These are phyloP conservation scores for Varanus komodoensis DNA, from an alignment of 2,113 vertebrate species.

Conservation along the genomic window DNA sequence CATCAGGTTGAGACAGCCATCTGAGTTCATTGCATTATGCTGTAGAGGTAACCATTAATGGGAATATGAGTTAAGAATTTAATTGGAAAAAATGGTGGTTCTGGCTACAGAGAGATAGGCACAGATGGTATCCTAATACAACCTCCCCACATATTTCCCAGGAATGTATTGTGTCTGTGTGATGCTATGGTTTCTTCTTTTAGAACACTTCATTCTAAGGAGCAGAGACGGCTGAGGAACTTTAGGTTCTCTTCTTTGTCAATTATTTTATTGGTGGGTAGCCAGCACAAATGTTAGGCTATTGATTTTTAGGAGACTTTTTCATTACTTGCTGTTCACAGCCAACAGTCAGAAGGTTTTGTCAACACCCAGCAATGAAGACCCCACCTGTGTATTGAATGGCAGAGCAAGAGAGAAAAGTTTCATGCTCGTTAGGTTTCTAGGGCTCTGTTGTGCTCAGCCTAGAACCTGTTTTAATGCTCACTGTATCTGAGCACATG, in stretches of 20 bases:
- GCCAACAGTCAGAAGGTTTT: not conserved
- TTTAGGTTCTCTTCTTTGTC: not conserved
- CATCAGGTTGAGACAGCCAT: not conserved
- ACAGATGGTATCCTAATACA: conserved; percentile 14
- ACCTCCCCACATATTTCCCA: not conserved
- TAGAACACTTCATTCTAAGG: not conserved
- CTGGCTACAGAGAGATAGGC: not conserved
- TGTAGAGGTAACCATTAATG: not conserved
- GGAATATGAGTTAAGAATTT: not conserved
- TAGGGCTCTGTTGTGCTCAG: not conserved
- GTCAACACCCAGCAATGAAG: not conserved
- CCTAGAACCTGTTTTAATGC: not conserved
- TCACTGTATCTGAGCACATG: not conserved
- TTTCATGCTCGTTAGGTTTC: not conserved
- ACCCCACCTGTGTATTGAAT: not conserved
- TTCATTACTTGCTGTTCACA: not conserved
- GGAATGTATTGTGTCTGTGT: not conserved
- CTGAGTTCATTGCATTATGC: not conserved
- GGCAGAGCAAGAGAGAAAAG: not conserved
- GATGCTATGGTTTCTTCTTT: not conserved
- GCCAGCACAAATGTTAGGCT: not conserved
- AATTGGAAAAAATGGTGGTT: not conserved
- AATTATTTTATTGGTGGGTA: not conserved
- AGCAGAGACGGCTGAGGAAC: not conserved
- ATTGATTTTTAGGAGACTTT: not conserved